Evolutionary conservation across 2,888 invertebrate genomes (phyloP).

Genomic region (Augochlorella aurata): DNA sequence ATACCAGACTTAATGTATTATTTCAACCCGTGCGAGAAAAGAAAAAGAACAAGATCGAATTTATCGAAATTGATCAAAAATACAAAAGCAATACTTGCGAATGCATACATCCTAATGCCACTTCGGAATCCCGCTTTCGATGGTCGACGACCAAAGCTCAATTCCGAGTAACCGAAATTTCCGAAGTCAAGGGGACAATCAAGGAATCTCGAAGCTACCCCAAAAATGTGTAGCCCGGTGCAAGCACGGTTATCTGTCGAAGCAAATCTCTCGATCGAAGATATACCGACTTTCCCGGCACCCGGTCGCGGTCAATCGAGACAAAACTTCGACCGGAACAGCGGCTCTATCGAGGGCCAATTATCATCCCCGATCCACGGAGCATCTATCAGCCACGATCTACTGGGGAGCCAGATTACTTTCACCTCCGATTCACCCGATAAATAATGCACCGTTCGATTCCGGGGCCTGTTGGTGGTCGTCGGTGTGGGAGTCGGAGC

Average conservation of each 20-base stretch:
- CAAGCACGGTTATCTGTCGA: background rate
- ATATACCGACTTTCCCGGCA: background rate
- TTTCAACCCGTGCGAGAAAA: too few relatives aligned
- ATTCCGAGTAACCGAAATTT: too few relatives aligned
- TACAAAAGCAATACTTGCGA: too few relatives aligned
- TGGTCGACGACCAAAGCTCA: too few relatives aligned
- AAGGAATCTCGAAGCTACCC: background rate
- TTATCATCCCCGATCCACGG: slow-evolving; percentile 35
- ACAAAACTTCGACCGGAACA: background rate
- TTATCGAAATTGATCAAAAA: too few relatives aligned
- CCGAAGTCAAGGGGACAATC: too few relatives aligned
- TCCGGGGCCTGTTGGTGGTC: slow-evolving; percentile 9
- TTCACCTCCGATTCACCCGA: slow-evolving; percentile 37
- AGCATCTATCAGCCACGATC: slow-evolving; percentile 40
- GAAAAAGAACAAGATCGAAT: too few relatives aligned
- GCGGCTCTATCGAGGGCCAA: slow-evolving; percentile 15
- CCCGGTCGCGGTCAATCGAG: background rate
- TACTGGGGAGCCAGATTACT: slow-evolving; percentile 45
- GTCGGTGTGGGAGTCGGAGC: background rate
- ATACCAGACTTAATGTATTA: too few relatives aligned
- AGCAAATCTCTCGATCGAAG: background rate
- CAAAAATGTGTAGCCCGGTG: background rate
- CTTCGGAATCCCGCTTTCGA: too few relatives aligned
- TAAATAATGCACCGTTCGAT: slow-evolving; percentile 68
- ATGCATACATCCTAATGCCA: too few relatives aligned